These are phyloP conservation scores for Percopsis omiscomaycus DNA, from an alignment of 2,797 vertebrate species.

Conservation along the genomic window DNA sequence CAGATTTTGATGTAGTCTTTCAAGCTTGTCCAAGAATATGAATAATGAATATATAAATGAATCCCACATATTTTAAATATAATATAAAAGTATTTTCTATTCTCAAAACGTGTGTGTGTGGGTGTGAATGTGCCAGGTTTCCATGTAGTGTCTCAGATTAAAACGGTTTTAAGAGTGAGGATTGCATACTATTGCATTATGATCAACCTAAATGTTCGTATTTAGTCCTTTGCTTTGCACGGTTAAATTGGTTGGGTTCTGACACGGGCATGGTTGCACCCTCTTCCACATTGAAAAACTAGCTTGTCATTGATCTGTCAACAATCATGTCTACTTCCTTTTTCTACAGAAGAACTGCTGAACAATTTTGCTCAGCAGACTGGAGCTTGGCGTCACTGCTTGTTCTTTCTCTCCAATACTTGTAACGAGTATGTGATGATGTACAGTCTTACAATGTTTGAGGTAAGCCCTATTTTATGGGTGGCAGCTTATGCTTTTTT, in stretches of 20 bases:
- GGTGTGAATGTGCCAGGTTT: too few species aligned
- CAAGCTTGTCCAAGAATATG: too few species aligned
- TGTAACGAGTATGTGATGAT: constrained; percentile 99
- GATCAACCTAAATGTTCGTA: too few species aligned
- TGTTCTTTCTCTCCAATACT: constrained; percentile 97
- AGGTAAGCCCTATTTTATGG: constrained; percentile 80
- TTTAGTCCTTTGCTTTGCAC: background rate
- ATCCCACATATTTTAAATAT: too few species aligned
- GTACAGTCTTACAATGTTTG: constrained; percentile 99
- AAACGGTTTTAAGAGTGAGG: too few species aligned
- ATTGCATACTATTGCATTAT: too few species aligned
- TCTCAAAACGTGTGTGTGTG: too few species aligned
- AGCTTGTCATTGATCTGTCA: constrained; percentile 16
- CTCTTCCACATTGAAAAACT: constrained; percentile 22
- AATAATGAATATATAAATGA: too few species aligned
- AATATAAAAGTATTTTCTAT: too few species aligned
- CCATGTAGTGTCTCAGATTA: too few species aligned
- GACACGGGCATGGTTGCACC: constrained; percentile 33
- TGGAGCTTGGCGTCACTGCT: constrained; percentile 95
- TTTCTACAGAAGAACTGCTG: constrained; percentile 90
- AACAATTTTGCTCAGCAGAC: constrained; percentile 98
- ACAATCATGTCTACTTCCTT: constrained; percentile 57
- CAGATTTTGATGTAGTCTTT: too few species aligned
- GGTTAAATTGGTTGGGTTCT: constrained; percentile 52
- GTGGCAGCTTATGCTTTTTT: background rate